phyloP scores from a whole-genome alignment of 64 coral and sea anemone species.

The Montipora cactus region DNA sequence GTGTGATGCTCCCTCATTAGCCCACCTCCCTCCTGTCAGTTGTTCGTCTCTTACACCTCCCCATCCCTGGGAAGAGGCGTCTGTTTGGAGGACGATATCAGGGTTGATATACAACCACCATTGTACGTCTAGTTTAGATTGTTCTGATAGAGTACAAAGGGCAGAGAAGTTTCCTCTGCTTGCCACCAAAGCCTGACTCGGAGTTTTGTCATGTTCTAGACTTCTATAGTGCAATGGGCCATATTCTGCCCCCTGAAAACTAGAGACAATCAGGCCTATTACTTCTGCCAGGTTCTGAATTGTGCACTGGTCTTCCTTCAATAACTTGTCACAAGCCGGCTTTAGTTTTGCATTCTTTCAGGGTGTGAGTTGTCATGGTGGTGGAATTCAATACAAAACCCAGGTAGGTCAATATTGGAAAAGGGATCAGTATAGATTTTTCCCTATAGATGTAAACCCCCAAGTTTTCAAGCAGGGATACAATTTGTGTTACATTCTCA shows the following conservation, averaged over 20 bases:
- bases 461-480: conserved; percentile 4
- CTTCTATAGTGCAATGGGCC: conserved; percentile 5
- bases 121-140: no score
- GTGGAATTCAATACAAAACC: conserved; percentile 9
- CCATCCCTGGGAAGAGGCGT: neutral
- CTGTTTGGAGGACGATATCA: no score
- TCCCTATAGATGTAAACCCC: conserved; percentile 15
- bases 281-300: neutral
- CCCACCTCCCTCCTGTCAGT: conserved; percentile 58
- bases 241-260: conserved; percentile 30
- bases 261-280: no score
- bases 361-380: conserved; percentile 22
- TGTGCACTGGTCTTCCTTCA: neutral
- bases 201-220: conserved; percentile 28
- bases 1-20: conserved; percentile 23
- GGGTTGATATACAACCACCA: no score
- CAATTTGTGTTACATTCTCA: neutral
- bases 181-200: no score
- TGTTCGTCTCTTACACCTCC: conserved; percentile 27
- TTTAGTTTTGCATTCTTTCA: neutral
- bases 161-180: no score
- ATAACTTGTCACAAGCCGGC: neutral
- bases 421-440: conserved; percentile 22
- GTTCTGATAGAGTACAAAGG: no score
- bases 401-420: conserved; percentile 15